Conservation (phyloP, 1,140 invertebrate species). For the Drosophila setifemur region DNA sequence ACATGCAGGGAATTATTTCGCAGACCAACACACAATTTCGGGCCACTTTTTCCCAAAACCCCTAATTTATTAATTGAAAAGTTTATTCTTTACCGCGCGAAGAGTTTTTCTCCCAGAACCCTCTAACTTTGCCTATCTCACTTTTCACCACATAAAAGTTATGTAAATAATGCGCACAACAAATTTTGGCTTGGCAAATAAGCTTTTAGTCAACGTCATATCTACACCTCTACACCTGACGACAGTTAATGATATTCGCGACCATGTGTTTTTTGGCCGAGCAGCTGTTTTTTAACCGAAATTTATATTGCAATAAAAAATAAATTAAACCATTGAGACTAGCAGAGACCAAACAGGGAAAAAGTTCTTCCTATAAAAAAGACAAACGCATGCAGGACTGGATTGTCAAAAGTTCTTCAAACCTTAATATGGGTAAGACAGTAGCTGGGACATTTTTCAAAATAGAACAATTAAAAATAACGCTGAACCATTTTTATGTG, state of each 20-base stretch:
- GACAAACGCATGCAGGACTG: background rate
- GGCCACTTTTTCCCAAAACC: slow-evolving; percentile 29
- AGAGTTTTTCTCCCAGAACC: slow-evolving; percentile 4
- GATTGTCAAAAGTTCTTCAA: too few relatives aligned
- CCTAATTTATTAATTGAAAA: slow-evolving; percentile 72
- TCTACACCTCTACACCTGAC: slow-evolving; percentile 28
- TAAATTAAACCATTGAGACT: slow-evolving; percentile 32
- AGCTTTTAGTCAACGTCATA: slow-evolving; percentile 54
- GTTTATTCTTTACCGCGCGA: slow-evolving; percentile 48
- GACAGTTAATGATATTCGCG: background rate
- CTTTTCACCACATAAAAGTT: slow-evolving; percentile 49
- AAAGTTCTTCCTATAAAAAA: background rate
- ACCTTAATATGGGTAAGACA: background rate
- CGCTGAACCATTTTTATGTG: too few relatives aligned
- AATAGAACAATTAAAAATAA: too few relatives aligned
- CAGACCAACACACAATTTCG: slow-evolving; percentile 52
- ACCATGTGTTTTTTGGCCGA: background rate
- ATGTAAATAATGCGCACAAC: slow-evolving; percentile 43
- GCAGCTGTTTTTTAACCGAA: slow-evolving; percentile 19
- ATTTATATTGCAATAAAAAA: slow-evolving; percentile 40
- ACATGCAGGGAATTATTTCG: background rate
- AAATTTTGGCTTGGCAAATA: slow-evolving; percentile 54
- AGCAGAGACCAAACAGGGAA: background rate
- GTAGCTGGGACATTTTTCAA: background rate
- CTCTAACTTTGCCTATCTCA: background rate